Evolutionary conservation across 2,113 vertebrate genomes (phyloP).

Genomic region (Setophaga coronata): DNA sequence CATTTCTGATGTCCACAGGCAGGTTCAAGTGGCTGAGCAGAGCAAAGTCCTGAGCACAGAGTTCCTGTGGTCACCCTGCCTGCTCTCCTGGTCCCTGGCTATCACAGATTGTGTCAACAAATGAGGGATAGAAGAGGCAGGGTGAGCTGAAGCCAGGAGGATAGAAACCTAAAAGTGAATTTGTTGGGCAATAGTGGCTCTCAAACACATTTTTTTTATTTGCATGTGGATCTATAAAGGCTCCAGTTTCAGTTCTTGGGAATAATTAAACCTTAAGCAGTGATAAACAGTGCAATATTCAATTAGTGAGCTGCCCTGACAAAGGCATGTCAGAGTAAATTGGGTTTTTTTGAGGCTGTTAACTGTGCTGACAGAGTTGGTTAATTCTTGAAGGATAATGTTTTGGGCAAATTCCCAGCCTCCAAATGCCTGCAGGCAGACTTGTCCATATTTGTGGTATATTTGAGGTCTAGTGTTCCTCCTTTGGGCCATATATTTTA

Average conservation of each 20-base stretch:
- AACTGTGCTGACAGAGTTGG: neutral
- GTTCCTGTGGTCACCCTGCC: neutral
- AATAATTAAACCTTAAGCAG: neutral
- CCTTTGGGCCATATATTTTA: slow-evolving; percentile 28
- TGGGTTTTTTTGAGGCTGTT: neutral
- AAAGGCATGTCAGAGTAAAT: neutral
- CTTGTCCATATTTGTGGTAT: slow-evolving; percentile 36
- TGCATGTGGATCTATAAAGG: neutral
- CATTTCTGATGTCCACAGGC: neutral
- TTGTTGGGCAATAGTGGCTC: neutral
- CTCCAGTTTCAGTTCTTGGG: neutral
- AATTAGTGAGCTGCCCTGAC: neutral
- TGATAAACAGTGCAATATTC: neutral
- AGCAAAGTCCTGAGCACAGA: neutral
- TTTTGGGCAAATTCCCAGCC: slow-evolving; percentile 28
- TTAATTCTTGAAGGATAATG: slow-evolving; percentile 19
- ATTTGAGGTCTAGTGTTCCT: slow-evolving; percentile 11
- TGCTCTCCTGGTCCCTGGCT: neutral
- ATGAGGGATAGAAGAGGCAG: neutral
- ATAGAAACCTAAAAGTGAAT: neutral
- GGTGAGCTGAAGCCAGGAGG: neutral
- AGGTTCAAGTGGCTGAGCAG: neutral
- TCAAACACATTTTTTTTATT: neutral
- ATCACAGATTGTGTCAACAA: neutral
- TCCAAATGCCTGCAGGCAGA: slow-evolving; percentile 25